These are phyloP conservation scores for Cyclura pinguis DNA, from an alignment of 2,797 vertebrate species.

Conservation along the genomic window DNA sequence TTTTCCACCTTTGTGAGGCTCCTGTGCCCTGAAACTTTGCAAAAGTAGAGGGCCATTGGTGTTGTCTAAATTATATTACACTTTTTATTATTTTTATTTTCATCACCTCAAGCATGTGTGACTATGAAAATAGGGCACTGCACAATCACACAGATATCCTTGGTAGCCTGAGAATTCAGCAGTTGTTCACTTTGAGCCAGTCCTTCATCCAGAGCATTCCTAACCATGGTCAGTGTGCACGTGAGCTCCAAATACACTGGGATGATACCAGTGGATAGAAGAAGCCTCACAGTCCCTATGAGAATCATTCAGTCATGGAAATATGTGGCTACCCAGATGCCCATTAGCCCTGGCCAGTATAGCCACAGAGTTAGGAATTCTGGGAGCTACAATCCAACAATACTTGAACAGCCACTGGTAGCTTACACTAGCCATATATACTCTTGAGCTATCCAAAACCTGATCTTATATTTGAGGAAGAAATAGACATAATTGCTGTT, in stretches of 20 bases:
- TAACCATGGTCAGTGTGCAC: not conserved
- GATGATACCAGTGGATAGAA: not conserved
- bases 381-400: too few species aligned
- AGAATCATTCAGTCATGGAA: too few species aligned
- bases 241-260: not conserved
- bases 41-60: not conserved
- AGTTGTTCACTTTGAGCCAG: not conserved
- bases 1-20: too few species aligned
- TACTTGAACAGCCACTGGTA: not conserved
- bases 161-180: not conserved
- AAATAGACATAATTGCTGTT: not conserved
- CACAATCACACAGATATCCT: not conserved
- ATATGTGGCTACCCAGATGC: too few species aligned
- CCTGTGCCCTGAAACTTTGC: not conserved
- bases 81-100: too few species aligned
- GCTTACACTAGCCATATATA: too few species aligned
- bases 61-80: too few species aligned
- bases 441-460: not conserved
- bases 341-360: too few species aligned
- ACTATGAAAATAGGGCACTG: too few species aligned
- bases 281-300: not conserved
- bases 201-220: not conserved
- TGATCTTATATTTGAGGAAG: not conserved
- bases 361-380: too few species aligned
- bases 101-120: too few species aligned